Percentiles rank a stretch among this genome's conserved stretches.
These are phyloP conservation scores for Anaspis maculata DNA, from an alignment of 2,888 invertebrate species.

Conservation along the genomic window DNA sequence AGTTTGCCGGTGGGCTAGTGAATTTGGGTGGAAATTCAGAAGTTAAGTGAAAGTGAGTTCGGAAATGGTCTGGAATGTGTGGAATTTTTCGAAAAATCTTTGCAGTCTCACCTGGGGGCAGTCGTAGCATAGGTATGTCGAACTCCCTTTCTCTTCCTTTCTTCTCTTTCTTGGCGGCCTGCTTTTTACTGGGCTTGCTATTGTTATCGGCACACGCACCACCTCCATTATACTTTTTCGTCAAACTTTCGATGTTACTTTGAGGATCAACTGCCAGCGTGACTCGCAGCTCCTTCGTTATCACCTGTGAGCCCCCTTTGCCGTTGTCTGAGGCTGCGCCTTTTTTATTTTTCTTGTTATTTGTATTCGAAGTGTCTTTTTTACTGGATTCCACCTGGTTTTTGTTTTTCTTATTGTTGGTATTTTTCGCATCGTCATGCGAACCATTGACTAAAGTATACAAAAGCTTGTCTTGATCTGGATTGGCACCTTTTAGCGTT, in stretches of 20 bases:
- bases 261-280: conserved; percentile 28
- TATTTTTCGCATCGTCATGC: conserved; percentile 35
- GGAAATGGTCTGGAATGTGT: too few species aligned
- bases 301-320: conserved; percentile 16
- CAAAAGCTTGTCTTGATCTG: conserved; percentile 63
- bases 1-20: too few species aligned
- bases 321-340: conserved; percentile 19
- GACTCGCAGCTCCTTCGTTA: conserved; percentile 32
- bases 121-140: conserved; percentile 34
- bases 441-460: conserved; percentile 62
- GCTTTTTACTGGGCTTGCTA: conserved; percentile 12
- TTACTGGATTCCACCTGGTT: conserved; percentile 10
- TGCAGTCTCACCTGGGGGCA: conserved; percentile 39
- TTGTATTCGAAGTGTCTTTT: conserved; percentile 22
- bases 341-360: conserved; percentile 29
- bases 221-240: too few species aligned
- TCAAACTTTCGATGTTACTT: conserved; percentile 6
- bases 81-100: too few species aligned
- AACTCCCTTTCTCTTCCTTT: conserved; percentile 23
- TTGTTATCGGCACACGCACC: conserved; percentile 6
- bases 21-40: too few species aligned
- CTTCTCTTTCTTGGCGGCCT: conserved; percentile 16
- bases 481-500: conserved; percentile 64
- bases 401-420: conserved; percentile 8
- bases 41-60: too few species aligned